These are phyloP conservation scores for Sceloporus undulatus DNA, from an alignment of 2,113 vertebrate species.

Conservation along the genomic window DNA sequence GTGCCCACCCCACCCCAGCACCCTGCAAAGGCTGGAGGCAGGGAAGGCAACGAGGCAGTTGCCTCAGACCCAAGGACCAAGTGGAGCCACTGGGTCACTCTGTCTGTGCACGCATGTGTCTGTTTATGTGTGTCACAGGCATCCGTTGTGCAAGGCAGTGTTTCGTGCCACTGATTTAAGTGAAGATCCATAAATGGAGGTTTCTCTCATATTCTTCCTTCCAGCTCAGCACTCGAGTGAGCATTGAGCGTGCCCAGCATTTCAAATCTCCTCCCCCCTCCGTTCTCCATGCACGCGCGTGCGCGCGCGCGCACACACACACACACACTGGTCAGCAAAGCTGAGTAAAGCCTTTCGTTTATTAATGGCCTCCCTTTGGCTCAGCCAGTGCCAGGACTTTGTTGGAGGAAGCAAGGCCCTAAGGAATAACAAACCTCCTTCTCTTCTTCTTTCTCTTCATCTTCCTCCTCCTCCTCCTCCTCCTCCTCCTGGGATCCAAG, in stretches of 20 bases:
- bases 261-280: constrained; percentile 44
- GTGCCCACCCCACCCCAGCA: too few species aligned
- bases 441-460: not conserved
- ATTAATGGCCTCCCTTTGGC: not conserved
- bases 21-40: too few species aligned
- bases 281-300: constrained; percentile 40
- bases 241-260: constrained; percentile 50
- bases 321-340: not conserved
- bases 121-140: not conserved
- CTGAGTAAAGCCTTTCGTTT: too few species aligned
- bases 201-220: too few species aligned
- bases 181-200: constrained; percentile 52
- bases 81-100: too few species aligned
- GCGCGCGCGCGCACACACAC: not conserved
- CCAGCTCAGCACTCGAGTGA: constrained; percentile 34
- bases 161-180: constrained; percentile 21
- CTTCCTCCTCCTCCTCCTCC: too few species aligned
- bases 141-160: too few species aligned
- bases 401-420: constrained; percentile 48
- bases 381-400: constrained; percentile 51
- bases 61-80: too few species aligned
- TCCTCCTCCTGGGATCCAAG: not conserved
- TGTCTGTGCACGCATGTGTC: too few species aligned
- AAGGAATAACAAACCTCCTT: constrained; percentile 31
- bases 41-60: too few species aligned